These are phyloP conservation scores for Saxidomus purpurata DNA, from an alignment of 1,140 invertebrate species.

Conservation along the genomic window DNA sequence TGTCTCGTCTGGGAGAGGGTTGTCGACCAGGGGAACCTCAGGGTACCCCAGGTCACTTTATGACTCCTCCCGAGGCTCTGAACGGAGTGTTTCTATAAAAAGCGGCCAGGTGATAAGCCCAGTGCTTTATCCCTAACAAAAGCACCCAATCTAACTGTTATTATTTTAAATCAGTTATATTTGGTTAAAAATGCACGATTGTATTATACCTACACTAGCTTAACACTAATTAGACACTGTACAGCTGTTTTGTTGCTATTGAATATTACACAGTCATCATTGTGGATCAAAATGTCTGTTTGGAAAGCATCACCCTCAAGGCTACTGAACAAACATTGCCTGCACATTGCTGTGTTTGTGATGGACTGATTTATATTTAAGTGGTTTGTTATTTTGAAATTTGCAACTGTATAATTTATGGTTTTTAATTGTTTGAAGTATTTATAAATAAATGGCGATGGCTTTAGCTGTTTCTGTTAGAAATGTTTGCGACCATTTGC, in stretches of 20 bases:
- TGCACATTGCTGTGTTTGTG: too few relatives aligned
- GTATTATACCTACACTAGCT: conserved; percentile 10
- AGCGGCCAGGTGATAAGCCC: conserved; percentile 28
- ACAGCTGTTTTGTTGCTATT: not conserved
- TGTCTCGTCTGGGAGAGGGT: not conserved
- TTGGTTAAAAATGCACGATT: not conserved
- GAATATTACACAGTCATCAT: not conserved
- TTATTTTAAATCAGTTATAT: not conserved
- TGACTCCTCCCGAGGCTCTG: conserved; percentile 10
- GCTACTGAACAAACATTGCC: too few relatives aligned
- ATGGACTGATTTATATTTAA: too few relatives aligned
- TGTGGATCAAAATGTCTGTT: too few relatives aligned
- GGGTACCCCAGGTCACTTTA: conserved; percentile 18
- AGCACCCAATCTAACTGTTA: conserved; percentile 6
- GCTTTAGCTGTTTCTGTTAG: too few relatives aligned
- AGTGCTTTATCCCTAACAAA: not conserved
- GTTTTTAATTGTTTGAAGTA: too few relatives aligned
- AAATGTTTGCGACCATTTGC: too few relatives aligned
- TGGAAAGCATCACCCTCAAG: too few relatives aligned
- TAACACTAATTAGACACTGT: not conserved
- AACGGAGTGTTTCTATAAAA: not conserved
- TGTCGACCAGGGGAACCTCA: not conserved
- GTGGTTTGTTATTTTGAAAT: too few relatives aligned
- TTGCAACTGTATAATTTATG: too few relatives aligned
- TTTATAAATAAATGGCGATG: too few relatives aligned